phyloP scores from a whole-genome alignment of 1,140 invertebrate species.

The Cataglyphis hispanica region DNA sequence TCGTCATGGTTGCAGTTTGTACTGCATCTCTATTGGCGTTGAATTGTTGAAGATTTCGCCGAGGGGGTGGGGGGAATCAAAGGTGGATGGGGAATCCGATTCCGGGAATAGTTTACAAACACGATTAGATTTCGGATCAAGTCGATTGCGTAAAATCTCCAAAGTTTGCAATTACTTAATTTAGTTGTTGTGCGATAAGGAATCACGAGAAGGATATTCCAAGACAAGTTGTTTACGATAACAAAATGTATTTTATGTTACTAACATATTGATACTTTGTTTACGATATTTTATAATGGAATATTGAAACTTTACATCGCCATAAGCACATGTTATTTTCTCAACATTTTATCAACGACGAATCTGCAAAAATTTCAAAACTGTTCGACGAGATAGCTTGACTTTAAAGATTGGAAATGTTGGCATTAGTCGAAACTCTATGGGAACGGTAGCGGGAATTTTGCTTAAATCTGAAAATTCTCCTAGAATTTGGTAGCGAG shows the following conservation, averaged over 20 bases:
- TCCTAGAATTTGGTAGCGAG: slow-evolving; percentile 14
- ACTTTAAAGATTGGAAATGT: slow-evolving; percentile 10
- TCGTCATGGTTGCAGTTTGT: slow-evolving; percentile 63
- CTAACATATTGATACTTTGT: not conserved
- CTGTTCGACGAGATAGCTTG: not conserved
- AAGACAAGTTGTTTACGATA: not conserved
- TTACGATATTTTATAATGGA: not conserved
- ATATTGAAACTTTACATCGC: not conserved
- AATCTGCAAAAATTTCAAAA: slow-evolving; percentile 1
- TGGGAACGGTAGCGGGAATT: not conserved
- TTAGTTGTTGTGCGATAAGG: not conserved
- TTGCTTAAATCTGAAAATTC: slow-evolving; percentile 23
- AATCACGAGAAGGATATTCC: not conserved
- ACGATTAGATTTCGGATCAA: slow-evolving; percentile 12
- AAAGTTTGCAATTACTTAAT: not conserved
- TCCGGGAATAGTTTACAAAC: slow-evolving; percentile 54
- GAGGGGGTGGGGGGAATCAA: slow-evolving; percentile 45
- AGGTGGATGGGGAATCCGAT: slow-evolving; percentile 67
- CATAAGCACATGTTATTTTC: not conserved
- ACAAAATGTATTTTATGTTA: not conserved
- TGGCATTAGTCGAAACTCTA: slow-evolving; percentile 25
- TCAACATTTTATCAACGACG: not conserved
- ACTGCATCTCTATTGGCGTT: slow-evolving; percentile 52
- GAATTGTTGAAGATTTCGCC: slow-evolving; percentile 43
- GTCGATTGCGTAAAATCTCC: slow-evolving; percentile 10